Percentiles rank a stretch among this genome's conserved stretches.
Conservation (phyloP, 2,797 vertebrate genomes). For the Cyprinella venusta region DNA sequence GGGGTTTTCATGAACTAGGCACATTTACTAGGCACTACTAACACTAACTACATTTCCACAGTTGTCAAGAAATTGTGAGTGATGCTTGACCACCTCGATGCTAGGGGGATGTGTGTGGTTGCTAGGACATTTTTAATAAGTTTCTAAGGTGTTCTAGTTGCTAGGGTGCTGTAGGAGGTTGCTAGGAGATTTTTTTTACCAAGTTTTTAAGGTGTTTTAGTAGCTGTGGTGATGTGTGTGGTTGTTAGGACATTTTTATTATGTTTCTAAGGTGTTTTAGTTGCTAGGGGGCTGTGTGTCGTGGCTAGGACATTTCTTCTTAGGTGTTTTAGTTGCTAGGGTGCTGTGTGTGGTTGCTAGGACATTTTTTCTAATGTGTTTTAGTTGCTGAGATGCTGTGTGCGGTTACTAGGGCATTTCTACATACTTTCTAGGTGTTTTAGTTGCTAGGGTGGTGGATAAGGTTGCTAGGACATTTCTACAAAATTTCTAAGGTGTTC, state of each 20-base stretch:
- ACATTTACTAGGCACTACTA: not conserved
- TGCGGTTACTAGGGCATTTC: not conserved
- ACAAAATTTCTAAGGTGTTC: not conserved
- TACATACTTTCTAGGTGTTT: not conserved
- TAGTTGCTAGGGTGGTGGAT: not conserved
- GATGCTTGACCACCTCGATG: not conserved
- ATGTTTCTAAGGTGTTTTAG: not conserved
- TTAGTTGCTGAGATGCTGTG: not conserved
- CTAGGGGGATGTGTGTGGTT: not conserved
- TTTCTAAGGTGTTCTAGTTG: not conserved
- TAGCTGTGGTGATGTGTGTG: not conserved
- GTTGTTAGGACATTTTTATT: not conserved
- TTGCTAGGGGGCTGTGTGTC: not conserved
- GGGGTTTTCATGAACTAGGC: slow-evolving; percentile 9
- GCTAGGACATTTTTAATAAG: not conserved
- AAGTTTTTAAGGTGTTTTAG: not conserved
- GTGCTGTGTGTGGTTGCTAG: not conserved
- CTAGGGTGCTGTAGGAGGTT: not conserved
- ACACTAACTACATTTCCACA: not conserved
- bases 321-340: not conserved
- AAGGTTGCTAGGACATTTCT: not conserved
- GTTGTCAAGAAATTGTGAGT: not conserved
- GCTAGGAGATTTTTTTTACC: not conserved
- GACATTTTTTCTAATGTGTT: not conserved
- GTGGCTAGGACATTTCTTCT: not conserved